Evolutionary conservation across 1,140 invertebrate species (phyloP).

Genomic region (Cardiocondyla obscurior): DNA sequence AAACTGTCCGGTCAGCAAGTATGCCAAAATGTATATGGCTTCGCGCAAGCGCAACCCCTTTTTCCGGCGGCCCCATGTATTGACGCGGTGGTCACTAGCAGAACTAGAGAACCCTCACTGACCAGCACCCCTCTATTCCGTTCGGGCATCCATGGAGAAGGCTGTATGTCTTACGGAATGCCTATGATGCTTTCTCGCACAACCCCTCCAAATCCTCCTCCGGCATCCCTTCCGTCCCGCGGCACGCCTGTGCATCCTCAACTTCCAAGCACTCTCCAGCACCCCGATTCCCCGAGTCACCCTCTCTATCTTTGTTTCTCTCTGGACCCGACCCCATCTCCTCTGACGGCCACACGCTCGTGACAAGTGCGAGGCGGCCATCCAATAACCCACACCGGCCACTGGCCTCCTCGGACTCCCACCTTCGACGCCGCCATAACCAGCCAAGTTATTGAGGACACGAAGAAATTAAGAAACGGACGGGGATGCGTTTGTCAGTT

Average conservation of each 20-base stretch:
- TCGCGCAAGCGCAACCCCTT: constrained; percentile 81
- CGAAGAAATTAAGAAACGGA: constrained; percentile 71
- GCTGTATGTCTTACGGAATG: constrained; percentile 81
- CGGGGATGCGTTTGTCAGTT: constrained; percentile 20
- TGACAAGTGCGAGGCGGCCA: constrained; percentile 80
- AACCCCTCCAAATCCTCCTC: constrained; percentile 66
- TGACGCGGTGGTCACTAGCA: constrained; percentile 81
- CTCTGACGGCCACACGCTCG: constrained; percentile 72
- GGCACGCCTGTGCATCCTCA: constrained; percentile 33
- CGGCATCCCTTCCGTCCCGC: constrained; percentile 20
- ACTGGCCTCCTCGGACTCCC: constrained; percentile 66
- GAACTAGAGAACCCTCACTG: constrained; percentile 76
- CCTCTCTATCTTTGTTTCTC: constrained; percentile 38
- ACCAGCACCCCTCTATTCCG: constrained; percentile 77
- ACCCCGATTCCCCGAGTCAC: constrained; percentile 42
- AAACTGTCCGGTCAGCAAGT: constrained; percentile 73
- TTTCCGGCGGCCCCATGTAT: constrained; percentile 77
- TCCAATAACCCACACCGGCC: constrained; percentile 81
- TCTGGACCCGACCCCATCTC: constrained; percentile 56
- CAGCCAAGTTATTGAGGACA: constrained; percentile 75
- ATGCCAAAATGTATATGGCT: constrained; percentile 70
- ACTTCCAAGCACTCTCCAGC: constrained; percentile 54
- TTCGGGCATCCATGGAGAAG: constrained; percentile 74
- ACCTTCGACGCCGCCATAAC: constrained; percentile 40
- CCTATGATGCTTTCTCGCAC: constrained; percentile 80